Evolutionary conservation across 23 tunicate species (phyloP).

Genomic region (Botrylloides violaceus): DNA sequence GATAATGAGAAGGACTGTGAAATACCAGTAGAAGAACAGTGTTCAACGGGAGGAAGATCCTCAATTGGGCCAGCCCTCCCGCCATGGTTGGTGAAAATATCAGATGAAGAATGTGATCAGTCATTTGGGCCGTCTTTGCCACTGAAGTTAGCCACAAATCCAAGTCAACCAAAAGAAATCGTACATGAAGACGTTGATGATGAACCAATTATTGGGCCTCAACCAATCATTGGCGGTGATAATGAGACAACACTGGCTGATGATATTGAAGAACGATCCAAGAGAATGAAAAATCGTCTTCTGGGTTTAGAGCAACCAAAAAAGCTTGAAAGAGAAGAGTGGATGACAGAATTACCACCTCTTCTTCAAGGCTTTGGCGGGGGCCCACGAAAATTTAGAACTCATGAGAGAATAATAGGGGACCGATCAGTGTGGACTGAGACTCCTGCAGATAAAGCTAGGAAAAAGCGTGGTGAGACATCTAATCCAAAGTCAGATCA

Average conservation of each 20-base stretch:
- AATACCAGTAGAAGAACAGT: not conserved
- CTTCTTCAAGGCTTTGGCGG: conserved; percentile 60
- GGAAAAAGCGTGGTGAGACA: not conserved
- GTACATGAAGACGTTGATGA: not conserved
- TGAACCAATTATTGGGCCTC: conserved; percentile 60
- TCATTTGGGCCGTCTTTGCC: not conserved
- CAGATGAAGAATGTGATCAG: not conserved
- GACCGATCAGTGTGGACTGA: conserved; percentile 94
- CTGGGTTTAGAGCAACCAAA: conserved; percentile 42
- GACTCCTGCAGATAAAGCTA: conserved; percentile 71
- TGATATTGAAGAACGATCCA: conserved; percentile 57
- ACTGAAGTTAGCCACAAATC: not conserved
- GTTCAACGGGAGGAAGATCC: not conserved
- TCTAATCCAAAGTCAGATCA: not conserved
- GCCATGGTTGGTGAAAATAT: conserved; percentile 17
- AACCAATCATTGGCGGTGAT: conserved; percentile 34
- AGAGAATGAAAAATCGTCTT: conserved; percentile 72
- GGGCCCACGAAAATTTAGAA: conserved; percentile 76
- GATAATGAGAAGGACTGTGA: not conserved
- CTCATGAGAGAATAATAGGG: conserved; percentile 43
- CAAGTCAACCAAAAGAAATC: not conserved
- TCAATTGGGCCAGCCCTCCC: conserved; percentile 58
- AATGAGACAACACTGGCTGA: conserved; percentile 21
- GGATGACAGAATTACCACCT: conserved; percentile 94
- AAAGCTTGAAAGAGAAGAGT: conserved; percentile 81